These are phyloP conservation scores for Papilio protenor DNA, from an alignment of 2,888 invertebrate genomes.

Conservation along the genomic window DNA sequence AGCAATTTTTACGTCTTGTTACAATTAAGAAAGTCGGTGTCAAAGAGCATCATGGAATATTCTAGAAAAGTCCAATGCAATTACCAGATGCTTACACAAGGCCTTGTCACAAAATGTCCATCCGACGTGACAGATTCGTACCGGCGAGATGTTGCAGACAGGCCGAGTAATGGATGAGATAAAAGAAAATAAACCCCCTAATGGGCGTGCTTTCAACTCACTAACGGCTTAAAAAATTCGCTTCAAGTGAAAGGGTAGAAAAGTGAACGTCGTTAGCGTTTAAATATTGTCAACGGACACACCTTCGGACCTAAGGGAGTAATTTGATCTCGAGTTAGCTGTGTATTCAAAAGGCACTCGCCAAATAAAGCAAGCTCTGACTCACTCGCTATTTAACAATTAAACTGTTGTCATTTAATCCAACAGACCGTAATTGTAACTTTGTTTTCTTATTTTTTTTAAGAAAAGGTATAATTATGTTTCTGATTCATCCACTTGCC, in stretches of 20 bases:
- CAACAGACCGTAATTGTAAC: not conserved
- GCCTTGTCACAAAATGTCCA: constrained; percentile 41
- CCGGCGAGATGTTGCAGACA: constrained; percentile 43
- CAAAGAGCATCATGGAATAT: constrained; percentile 32
- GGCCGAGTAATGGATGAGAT: constrained; percentile 58
- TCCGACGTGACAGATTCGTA: constrained; percentile 43
- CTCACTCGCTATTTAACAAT: constrained; percentile 32
- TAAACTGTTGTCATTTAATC: constrained; percentile 8
- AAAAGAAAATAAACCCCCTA: constrained; percentile 68
- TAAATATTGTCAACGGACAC: constrained; percentile 42
- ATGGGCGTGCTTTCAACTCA: constrained; percentile 72
- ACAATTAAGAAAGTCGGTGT: constrained; percentile 25
- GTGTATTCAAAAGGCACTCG: constrained; percentile 24
- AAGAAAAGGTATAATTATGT: no score
- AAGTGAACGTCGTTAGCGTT: constrained; percentile 41
- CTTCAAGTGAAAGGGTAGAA: constrained; percentile 52
- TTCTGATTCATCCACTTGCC: no score
- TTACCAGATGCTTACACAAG: constrained; percentile 42
- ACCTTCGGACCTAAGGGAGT: constrained; percentile 43
- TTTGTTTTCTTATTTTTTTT: not conserved
- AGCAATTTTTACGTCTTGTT: not conserved
- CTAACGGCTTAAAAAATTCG: constrained; percentile 71
- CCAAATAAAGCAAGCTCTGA: constrained; percentile 32
- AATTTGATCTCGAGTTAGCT: constrained; percentile 46
- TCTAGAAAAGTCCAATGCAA: constrained; percentile 36